A percentile compares a stretch with the other conserved stretches of the same genome.
phyloP scores from a whole-genome alignment of 2,888 invertebrate species.

The Eupithecia abbreviata region DNA sequence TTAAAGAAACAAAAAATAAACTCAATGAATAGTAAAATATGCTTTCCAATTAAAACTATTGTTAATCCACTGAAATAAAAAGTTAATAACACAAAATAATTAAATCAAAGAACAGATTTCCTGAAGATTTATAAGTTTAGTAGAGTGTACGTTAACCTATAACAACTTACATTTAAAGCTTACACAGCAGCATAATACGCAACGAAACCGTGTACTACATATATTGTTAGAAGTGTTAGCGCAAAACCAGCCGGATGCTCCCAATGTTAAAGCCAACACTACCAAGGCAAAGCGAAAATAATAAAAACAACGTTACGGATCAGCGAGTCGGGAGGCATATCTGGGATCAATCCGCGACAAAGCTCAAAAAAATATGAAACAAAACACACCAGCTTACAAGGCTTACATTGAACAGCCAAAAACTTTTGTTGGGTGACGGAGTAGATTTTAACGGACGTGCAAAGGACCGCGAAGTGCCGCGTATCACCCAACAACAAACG shows the following conservation, averaged over 20 bases:
- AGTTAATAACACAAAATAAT: conserved; percentile 39
- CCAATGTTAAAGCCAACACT: conserved; percentile 81
- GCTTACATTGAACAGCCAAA: conserved; percentile 60
- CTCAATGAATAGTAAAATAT: conserved; percentile 58
- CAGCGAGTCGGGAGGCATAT: conserved; percentile 80
- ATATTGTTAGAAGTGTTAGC: conserved; percentile 80
- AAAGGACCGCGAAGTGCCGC: conserved; percentile 68
- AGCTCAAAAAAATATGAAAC: conserved; percentile 72
- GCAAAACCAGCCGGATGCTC: conserved; percentile 77
- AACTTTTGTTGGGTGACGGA: conserved; percentile 75
- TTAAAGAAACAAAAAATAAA: conserved; percentile 32
- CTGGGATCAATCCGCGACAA: conserved; percentile 54
- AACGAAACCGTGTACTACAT: conserved; percentile 71
- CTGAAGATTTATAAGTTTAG: conserved; percentile 30
- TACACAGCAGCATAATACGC: conserved; percentile 70
- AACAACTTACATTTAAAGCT: conserved; percentile 44
- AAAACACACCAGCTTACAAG: conserved; percentile 76
- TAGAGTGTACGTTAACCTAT: conserved; percentile 43
- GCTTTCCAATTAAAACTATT: conserved; percentile 50
- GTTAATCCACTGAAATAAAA: conserved; percentile 56
- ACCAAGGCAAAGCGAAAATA: conserved; percentile 82
- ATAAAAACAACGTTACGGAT: conserved; percentile 78
- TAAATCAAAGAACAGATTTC: conserved; percentile 34
- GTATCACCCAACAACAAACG: conserved; percentile 77
- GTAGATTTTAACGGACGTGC: conserved; percentile 56